Percentiles rank a stretch among this genome's conserved stretches.
phyloP scores from a whole-genome alignment of 2,888 invertebrate species.

The Drosophila neonasuta region DNA sequence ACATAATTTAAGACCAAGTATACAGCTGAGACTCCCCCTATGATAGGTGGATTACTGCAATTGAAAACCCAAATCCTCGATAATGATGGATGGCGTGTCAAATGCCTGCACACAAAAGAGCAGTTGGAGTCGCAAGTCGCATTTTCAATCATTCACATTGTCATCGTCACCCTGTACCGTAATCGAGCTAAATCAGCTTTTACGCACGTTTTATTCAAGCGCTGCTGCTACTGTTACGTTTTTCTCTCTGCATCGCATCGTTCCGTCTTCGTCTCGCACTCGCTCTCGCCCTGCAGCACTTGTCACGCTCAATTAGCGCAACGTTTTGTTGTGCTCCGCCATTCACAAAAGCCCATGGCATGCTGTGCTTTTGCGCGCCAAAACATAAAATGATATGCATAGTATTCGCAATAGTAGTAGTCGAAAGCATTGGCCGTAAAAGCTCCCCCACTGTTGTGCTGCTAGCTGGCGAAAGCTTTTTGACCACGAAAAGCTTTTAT shows the following conservation, averaged over 20 bases:
- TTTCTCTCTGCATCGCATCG: background rate
- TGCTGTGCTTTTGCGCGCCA: slow-evolving; percentile 61
- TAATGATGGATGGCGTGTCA: slow-evolving; percentile 38
- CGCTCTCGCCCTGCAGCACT: slow-evolving; percentile 10
- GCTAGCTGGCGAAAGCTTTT: slow-evolving; percentile 43
- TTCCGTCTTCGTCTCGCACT: background rate
- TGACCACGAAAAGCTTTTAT: slow-evolving; percentile 21
- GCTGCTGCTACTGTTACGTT: background rate
- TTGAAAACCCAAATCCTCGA: slow-evolving; percentile 4
- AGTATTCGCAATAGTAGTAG: slow-evolving; percentile 12
- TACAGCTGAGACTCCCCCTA: slow-evolving; percentile 1
- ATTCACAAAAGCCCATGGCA: slow-evolving; percentile 65
- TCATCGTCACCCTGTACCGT: slow-evolving; percentile 58
- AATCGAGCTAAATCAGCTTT: slow-evolving; percentile 47
- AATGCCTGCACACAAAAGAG: slow-evolving; percentile 12
- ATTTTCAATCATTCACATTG: slow-evolving; percentile 1
- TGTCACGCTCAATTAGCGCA: slow-evolving; percentile 52
- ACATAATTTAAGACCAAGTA: background rate
- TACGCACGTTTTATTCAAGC: slow-evolving; percentile 55
- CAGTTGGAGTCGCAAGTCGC: background rate
- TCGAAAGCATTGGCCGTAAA: slow-evolving; percentile 27
- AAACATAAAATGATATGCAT: slow-evolving; percentile 21
- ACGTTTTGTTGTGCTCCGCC: slow-evolving; percentile 42
- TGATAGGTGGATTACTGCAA: slow-evolving; percentile 4
- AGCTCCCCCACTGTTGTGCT: slow-evolving; percentile 32